phyloP scores from a whole-genome alignment of 2,888 invertebrate species.

The Diplazon laetatorius region DNA sequence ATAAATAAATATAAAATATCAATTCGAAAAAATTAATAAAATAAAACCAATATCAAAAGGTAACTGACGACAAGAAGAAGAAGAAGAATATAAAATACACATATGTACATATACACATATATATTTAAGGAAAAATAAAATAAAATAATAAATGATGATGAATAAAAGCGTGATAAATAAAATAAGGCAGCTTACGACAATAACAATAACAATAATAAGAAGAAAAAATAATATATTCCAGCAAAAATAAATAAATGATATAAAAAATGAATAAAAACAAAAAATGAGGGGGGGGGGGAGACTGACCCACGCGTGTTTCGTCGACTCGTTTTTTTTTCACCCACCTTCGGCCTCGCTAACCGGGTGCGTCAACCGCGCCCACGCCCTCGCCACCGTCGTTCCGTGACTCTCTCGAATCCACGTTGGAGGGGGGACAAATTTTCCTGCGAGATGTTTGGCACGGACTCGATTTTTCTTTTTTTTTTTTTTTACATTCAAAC shows the following conservation, averaged over 20 bases:
- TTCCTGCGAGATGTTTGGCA: slow-evolving; percentile 28
- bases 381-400: slow-evolving; percentile 25
- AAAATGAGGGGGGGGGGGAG: slow-evolving; percentile 42
- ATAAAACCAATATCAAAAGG: no score
- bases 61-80: no score
- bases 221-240: background rate
- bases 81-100: no score
- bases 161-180: no score
- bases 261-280: no score
- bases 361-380: slow-evolving; percentile 63
- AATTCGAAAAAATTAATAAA: no score
- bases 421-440: slow-evolving; percentile 13
- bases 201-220: background rate
- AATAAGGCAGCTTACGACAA: no score
- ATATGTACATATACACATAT: no score
- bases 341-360: slow-evolving; percentile 81
- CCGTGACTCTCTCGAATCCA: background rate
- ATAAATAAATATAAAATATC: no score
- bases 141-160: no score
- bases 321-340: slow-evolving; percentile 79
- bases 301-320: slow-evolving; percentile 76
- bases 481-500: background rate
- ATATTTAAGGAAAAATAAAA: no score
- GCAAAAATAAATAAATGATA: no score
- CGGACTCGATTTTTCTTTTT: background rate